phyloP scores from a whole-genome alignment of 2,888 invertebrate genomes.

The Macrophya alboannulata region DNA sequence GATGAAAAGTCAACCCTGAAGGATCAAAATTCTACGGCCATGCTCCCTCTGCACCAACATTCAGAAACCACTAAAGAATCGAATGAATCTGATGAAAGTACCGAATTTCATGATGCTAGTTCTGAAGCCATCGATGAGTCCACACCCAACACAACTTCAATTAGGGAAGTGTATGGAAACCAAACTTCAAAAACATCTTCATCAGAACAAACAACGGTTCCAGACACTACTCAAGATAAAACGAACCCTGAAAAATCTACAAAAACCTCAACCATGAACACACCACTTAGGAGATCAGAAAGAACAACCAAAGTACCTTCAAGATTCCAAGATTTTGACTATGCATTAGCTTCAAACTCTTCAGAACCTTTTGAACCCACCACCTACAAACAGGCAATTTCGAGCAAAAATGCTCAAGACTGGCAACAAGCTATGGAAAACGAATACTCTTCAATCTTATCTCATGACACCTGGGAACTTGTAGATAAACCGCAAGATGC shows the following conservation, averaged over 20 bases:
- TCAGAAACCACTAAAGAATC: neutral
- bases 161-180: neutral
- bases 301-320: constrained; percentile 34
- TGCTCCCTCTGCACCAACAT: neutral
- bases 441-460: no score
- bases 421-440: no score
- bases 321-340: neutral
- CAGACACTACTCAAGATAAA: constrained; percentile 21
- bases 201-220: neutral
- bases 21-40: constrained; percentile 7
- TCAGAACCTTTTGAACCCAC: no score
- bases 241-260: neutral
- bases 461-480: no score
- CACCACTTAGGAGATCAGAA: constrained; percentile 20
- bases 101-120: constrained; percentile 13
- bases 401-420: no score
- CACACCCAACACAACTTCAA: neutral
- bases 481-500: no score
- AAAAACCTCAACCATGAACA: neutral
- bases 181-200: neutral
- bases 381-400: no score
- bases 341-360: neutral
- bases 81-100: constrained; percentile 10
- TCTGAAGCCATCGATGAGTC: constrained; percentile 11
- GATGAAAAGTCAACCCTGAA: neutral